phyloP scores from a whole-genome alignment of 2,113 vertebrate genomes.

The Xyliphius kryptos region DNA sequence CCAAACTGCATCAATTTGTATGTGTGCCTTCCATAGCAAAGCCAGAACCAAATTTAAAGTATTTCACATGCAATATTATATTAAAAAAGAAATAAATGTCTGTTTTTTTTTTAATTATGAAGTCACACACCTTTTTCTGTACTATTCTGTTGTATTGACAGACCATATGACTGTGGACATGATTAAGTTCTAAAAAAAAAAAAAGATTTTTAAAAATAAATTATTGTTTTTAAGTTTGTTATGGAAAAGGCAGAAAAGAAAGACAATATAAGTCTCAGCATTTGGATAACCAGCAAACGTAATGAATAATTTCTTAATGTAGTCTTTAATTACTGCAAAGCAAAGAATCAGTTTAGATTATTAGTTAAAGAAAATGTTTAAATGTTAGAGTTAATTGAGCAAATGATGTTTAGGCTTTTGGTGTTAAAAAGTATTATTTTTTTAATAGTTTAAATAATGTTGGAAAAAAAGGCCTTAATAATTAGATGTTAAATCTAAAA shows the following conservation, averaged over 20 bases:
- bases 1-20: too few relatives aligned
- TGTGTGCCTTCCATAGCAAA: too few relatives aligned
- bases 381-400: too few relatives aligned
- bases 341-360: not conserved
- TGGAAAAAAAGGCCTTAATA: too few relatives aligned
- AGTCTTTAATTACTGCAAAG: constrained; percentile 10
- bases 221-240: constrained; percentile 11
- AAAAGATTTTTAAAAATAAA: constrained; percentile 26
- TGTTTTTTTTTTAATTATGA: too few relatives aligned
- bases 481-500: not conserved
- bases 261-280: not conserved
- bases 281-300: not conserved
- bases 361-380: not conserved
- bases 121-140: not conserved
- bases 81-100: too few relatives aligned
- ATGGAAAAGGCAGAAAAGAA: not conserved
- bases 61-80: too few relatives aligned
- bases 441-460: constrained; percentile 23
- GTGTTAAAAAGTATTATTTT: constrained; percentile 35
- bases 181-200: constrained; percentile 12
- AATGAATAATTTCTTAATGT: not conserved
- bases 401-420: constrained; percentile 7
- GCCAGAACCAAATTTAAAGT: too few relatives aligned
- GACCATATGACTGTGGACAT: constrained; percentile 35
- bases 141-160: constrained; percentile 8